Percentiles rank a stretch among this genome's conserved stretches.
Evolutionary conservation across 1,140 invertebrate species (phyloP).

Genomic region (Apis florea): DNA sequence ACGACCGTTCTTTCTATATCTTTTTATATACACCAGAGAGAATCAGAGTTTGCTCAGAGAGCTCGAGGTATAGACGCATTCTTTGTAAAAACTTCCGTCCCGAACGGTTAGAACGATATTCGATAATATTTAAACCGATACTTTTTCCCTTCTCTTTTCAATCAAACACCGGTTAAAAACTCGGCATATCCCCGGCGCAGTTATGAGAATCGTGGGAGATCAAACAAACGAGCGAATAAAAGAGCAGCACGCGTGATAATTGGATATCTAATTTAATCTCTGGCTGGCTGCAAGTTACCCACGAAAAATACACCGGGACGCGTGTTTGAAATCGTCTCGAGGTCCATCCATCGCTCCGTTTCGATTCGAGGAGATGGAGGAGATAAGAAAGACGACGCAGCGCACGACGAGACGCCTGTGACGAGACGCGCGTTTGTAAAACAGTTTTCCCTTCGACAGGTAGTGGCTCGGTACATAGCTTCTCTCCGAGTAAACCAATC

Average conservation of each 20-base stretch:
- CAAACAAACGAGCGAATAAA: not conserved
- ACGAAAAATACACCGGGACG: not conserved
- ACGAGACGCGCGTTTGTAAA: not conserved
- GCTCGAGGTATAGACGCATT: too few relatives aligned
- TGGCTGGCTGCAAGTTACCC: not conserved
- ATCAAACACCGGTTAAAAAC: too few relatives aligned
- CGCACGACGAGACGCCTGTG: not conserved
- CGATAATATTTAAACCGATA: too few relatives aligned
- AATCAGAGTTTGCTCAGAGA: too few relatives aligned
- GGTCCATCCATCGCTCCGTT: not conserved
- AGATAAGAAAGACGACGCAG: not conserved
- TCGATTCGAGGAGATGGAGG: not conserved
- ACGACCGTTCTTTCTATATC: too few relatives aligned
- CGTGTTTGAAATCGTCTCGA: not conserved
- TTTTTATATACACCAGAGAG: too few relatives aligned
- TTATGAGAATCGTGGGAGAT: too few relatives aligned
- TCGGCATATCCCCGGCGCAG: too few relatives aligned
- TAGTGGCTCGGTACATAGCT: slow-evolving; percentile 3
- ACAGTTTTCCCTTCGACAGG: not conserved
- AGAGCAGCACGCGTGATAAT: not conserved
- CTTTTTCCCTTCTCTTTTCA: too few relatives aligned
- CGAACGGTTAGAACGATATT: too few relatives aligned
- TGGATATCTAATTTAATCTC: not conserved
- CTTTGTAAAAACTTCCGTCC: too few relatives aligned
- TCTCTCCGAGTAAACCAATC: slow-evolving; percentile 25